Evolutionary conservation across 2,113 vertebrate genomes (phyloP), one percentile per base, ranked within the genome.

Genomic region (Athene cunicularia): DNA sequence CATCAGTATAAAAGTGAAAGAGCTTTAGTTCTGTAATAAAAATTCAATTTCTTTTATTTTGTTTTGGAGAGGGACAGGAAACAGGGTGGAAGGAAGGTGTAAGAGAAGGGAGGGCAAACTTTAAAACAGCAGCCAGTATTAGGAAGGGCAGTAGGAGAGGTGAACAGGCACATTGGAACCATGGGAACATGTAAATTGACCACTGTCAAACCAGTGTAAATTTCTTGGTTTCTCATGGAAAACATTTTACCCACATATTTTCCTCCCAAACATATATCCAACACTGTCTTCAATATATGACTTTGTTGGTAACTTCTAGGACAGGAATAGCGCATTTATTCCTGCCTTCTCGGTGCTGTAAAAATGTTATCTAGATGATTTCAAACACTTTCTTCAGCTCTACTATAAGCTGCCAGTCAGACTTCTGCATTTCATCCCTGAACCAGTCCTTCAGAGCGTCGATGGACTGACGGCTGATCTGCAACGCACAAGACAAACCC

Each of bases 371-470:
- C 98, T 99, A 99, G 98, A 99, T 99, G 98, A 99, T 99, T 97
- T 99, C 99, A 96, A 99, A 99, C 75, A 99, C 99, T 97, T 99
- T 99, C 98, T 99, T 99, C 97, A 99, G 98, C 97, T 99, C 99
- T 98, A 99, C 99, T 97, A 99, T 99, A 94, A 99, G 99, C 98
- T 99, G 99, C 99, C 99, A 99, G 94, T 99, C 99, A 20, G 98
- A 98, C 93, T 99, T 99, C 98, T 98, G 98, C 99, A 99, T 99
- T 93, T 99, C 99, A 20, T 99, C 99, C 97, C 99, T 98, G 98
- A 99, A 99, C 99, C 99, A 99, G 98, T 99, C 99, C 98, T 99
- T 99, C 96, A 99, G 98, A 8, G 99, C 99, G 37, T 99, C 99
- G 12, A 99, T 99, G 95, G 99, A 99, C 79, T 99, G 99, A 68